These are phyloP conservation scores for Enteromius argenteus DNA, from an alignment of 2,797 vertebrate genomes.

Conservation along the genomic window DNA sequence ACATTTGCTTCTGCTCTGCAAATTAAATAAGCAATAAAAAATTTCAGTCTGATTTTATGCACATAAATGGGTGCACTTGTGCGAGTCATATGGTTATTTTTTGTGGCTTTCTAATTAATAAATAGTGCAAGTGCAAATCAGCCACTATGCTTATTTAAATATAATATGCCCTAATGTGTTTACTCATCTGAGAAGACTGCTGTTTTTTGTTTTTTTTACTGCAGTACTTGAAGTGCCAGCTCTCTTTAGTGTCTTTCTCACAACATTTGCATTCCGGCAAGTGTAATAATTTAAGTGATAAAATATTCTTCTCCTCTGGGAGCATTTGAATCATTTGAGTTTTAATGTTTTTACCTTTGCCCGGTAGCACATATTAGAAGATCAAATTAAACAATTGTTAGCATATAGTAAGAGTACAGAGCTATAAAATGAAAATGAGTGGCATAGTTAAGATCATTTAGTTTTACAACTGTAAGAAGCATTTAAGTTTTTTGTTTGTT, in stretches of 20 bases:
- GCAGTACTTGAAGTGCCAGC: not conserved
- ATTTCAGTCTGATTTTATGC: not conserved
- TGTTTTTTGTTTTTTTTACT: not conserved
- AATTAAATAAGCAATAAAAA: not conserved
- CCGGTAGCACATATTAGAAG: not conserved
- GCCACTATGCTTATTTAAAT: not conserved
- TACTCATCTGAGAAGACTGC: constrained; percentile 9
- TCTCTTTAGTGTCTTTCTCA: not conserved
- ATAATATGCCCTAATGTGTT: constrained; percentile 10
- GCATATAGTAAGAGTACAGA: not conserved
- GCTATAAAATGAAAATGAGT: not conserved
- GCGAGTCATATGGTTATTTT: not conserved
- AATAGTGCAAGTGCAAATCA: not conserved
- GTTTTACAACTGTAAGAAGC: not conserved
- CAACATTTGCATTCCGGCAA: constrained; percentile 3
- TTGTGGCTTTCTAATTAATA: constrained; percentile 17
- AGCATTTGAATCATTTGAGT: not conserved
- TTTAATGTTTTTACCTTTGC: not conserved
- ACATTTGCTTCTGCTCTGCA: not conserved
- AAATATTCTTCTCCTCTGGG: constrained; percentile 3
- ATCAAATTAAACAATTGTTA: not conserved
- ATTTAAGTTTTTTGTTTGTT: not conserved
- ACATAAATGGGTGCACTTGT: not conserved
- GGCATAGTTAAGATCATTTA: not conserved
- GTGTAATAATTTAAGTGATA: constrained; percentile 2